phyloP scores from a whole-genome alignment of 2,113 vertebrate species.

The Acanthochromis polyacanthus region DNA sequence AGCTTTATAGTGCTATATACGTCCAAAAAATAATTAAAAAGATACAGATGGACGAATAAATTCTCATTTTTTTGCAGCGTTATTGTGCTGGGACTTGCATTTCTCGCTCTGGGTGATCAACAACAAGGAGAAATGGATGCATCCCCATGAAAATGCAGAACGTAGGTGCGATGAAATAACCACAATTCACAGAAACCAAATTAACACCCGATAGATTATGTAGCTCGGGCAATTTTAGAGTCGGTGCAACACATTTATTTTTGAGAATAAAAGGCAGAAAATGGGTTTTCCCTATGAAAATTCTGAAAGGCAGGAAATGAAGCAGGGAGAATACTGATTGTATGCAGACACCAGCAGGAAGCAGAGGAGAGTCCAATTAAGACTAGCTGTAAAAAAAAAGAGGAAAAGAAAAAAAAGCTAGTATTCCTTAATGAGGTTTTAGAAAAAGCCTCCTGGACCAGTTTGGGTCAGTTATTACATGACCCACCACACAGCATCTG shows the following conservation, averaged over 20 bases:
- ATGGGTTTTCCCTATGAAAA: background rate
- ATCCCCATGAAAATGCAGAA: slow-evolving; percentile 17
- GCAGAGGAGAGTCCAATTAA: background rate
- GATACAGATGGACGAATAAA: background rate
- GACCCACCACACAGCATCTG: slow-evolving; percentile 56
- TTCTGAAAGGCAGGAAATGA: slow-evolving; percentile 11
- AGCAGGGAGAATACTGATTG: slow-evolving; percentile 1
- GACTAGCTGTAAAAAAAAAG: background rate
- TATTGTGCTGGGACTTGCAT: background rate
- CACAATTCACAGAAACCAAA: slow-evolving; percentile 20
- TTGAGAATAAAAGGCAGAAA: slow-evolving; percentile 7
- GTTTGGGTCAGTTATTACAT: slow-evolving; percentile 49
- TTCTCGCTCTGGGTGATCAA: slow-evolving; percentile 4
- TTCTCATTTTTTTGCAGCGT: background rate
- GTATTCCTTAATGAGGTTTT: slow-evolving; percentile 37
- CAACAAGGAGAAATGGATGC: background rate
- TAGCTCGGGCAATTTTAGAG: slow-evolving; percentile 4
- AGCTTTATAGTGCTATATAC: background rate
- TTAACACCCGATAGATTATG: slow-evolving; percentile 19
- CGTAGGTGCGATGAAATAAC: background rate
- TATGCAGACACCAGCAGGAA: background rate
- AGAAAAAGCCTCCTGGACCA: slow-evolving; percentile 16
- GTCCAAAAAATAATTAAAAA: background rate
- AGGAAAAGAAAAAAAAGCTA: background rate
- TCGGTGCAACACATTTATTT: slow-evolving; percentile 2